phyloP scores from a whole-genome alignment of 2,888 invertebrate genomes.

The Myopa testacea region DNA sequence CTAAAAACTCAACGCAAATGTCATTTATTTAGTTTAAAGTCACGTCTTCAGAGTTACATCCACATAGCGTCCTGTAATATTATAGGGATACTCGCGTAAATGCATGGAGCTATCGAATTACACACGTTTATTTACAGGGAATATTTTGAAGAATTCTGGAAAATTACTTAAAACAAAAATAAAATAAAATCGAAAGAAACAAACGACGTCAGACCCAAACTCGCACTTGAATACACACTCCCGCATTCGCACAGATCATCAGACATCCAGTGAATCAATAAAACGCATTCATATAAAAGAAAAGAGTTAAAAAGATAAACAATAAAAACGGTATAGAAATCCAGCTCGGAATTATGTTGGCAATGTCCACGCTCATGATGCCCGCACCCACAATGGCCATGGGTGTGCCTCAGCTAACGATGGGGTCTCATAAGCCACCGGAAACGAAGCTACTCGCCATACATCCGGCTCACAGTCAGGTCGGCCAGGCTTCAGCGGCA shows the following conservation, averaged over 20 bases:
- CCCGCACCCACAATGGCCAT: slow-evolving; percentile 69
- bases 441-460: slow-evolving; percentile 68
- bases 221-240: neutral
- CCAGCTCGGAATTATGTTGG: slow-evolving; percentile 67
- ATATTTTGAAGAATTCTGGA: too few relatives aligned
- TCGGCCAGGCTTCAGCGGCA: slow-evolving; percentile 50
- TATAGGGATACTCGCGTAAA: too few relatives aligned
- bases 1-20: too few relatives aligned
- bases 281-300: slow-evolving; percentile 38
- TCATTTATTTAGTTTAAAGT: too few relatives aligned
- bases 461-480: slow-evolving; percentile 62
- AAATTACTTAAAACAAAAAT: too few relatives aligned
- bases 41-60: too few relatives aligned
- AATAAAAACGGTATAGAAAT: slow-evolving; percentile 53
- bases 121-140: too few relatives aligned
- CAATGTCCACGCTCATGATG: slow-evolving; percentile 70
- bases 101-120: too few relatives aligned
- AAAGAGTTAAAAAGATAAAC: slow-evolving; percentile 47
- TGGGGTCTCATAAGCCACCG: slow-evolving; percentile 69
- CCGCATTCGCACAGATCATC: slow-evolving; percentile 8
- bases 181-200: too few relatives aligned
- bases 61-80: too few relatives aligned
- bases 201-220: slow-evolving; percentile 17
- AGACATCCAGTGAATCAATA: slow-evolving; percentile 12
- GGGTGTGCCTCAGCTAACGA: slow-evolving; percentile 68